Evolutionary conservation across 2,797 vertebrate species (phyloP).

Genomic region (Mormyrus proboscirostris): DNA sequence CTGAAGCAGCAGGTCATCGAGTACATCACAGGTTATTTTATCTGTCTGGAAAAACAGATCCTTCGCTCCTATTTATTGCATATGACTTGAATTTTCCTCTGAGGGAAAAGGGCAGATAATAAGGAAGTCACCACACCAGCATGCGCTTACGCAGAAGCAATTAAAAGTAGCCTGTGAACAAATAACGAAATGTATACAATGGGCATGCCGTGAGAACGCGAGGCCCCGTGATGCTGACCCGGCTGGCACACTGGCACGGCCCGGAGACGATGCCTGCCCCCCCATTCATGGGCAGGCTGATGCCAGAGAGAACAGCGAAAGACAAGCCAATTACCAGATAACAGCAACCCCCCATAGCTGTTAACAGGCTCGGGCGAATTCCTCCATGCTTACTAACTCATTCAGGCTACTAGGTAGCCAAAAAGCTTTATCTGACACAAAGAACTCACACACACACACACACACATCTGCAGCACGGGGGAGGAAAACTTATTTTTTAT

Average conservation of each 20-base stretch:
- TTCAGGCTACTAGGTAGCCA: background rate
- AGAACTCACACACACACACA: background rate
- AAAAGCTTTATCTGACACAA: background rate
- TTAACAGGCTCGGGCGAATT: background rate
- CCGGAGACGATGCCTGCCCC: background rate
- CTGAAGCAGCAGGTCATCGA: background rate
- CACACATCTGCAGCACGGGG: background rate
- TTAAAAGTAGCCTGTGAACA: background rate
- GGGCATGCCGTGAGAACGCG: background rate
- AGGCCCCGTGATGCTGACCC: background rate
- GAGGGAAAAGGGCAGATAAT: background rate
- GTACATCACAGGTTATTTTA: background rate
- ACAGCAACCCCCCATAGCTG: constrained; percentile 5
- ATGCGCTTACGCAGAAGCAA: background rate
- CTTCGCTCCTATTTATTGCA: background rate
- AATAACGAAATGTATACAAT: background rate
- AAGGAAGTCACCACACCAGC: background rate
- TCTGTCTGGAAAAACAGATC: background rate
- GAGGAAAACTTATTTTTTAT: background rate
- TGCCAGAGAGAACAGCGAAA: constrained; percentile 5
- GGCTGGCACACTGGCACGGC: background rate
- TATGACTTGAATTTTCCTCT: constrained; percentile 11
- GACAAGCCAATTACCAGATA: constrained; percentile 43
- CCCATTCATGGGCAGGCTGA: background rate
- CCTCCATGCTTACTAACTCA: background rate